Base-by-base conservation (phyloP, 2,888 invertebrate genomes). In the Drosophila quasianomalipes region DNA sequence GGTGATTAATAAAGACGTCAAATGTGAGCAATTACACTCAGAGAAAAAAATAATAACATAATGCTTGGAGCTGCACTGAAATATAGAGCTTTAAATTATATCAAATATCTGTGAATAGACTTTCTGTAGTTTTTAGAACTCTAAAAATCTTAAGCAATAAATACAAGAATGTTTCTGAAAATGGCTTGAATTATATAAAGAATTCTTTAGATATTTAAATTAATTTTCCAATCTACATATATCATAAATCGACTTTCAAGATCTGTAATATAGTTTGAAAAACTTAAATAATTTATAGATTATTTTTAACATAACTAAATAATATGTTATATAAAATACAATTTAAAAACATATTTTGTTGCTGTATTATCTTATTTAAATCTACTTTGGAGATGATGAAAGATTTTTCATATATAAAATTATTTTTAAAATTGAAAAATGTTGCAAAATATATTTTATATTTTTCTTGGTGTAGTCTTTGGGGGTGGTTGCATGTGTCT, bases 1-100 rank as follows among this genome's bases (percentile, higher is more conserved):
- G 52, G 12, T 58, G 63, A 89, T 89, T 89, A 86, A 85, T 84
- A 82, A 89, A 35, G 28, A 64, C n/a, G 55, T 65, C 60, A 68
- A 72, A 64, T 35, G 52, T 41, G 19, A 39, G 14, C 7, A 57
- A 57, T 2, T 39, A 39, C 57, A 57, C 39, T 30, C 47, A 26
- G 4, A 33, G 22, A 54, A 54, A 31, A 33, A 9, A 14, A 3
- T 41, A 41, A 2, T 14, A 22, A 3, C 6, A 14, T 4, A 14
- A 4, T 47, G 22, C 7, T 16, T 14, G 0, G 1, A 14, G 14
- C 44, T 22, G 7, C 7, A 22, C 22, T 47, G 14, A 4, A 47
- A 14, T 47, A 7, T 2, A 1, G 10, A 41, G 2, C 10, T 41
- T n/a, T 22, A 1, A 22, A 44, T 12, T 1, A 12, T 26, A 47